Evolutionary conservation across 2,888 invertebrate species (phyloP).

Genomic region (Agrochola lota): DNA sequence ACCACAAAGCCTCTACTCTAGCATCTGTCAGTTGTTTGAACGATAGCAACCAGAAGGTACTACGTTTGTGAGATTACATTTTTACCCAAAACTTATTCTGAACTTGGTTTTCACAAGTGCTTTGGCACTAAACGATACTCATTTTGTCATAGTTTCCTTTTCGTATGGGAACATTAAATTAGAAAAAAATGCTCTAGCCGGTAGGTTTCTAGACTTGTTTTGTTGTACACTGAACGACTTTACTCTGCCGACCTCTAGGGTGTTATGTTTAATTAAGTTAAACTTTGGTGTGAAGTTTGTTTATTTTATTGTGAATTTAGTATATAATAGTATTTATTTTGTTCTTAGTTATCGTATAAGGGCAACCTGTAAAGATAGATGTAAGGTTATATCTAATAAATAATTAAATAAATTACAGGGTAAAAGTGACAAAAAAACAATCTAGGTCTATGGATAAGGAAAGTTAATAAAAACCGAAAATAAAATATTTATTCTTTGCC

Average conservation of each 20-base stretch:
- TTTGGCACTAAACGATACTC: background rate
- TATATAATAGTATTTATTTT: too few species aligned
- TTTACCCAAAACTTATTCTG: background rate
- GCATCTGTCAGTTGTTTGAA: conserved; percentile 7
- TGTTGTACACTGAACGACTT: too few species aligned
- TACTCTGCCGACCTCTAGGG: too few species aligned
- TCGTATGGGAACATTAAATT: background rate
- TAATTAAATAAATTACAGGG: too few species aligned
- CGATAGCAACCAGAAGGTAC: background rate
- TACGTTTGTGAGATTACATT: background rate
- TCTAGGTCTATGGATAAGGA: background rate
- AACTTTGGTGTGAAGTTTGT: too few species aligned
- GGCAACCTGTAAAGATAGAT: too few species aligned
- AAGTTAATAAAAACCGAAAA: background rate
- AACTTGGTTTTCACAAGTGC: background rate
- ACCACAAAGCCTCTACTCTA: conserved; percentile 11
- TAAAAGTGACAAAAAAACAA: background rate
- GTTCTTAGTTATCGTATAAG: too few species aligned
- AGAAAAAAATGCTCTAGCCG: background rate
- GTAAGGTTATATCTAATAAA: too few species aligned
- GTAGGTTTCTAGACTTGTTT: background rate
- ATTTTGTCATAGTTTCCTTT: background rate
- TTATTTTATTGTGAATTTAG: too few species aligned
- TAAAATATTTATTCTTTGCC: background rate
- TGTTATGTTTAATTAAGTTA: too few species aligned